phyloP scores from a whole-genome alignment of 2,797 vertebrate genomes.

The Gymnocypris eckloni region DNA sequence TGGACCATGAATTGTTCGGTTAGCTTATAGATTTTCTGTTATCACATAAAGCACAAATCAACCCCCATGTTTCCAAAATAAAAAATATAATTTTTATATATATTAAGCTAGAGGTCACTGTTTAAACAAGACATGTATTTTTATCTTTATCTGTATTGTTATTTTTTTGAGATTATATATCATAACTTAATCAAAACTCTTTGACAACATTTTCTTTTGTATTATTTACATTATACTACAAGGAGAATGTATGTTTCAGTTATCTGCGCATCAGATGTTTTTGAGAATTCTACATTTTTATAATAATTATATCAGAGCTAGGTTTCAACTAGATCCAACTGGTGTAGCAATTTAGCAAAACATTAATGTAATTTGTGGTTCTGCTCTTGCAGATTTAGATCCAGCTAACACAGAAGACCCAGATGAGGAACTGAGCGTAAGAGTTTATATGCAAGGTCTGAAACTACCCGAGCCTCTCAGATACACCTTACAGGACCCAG shows the following conservation, averaged over 20 bases:
- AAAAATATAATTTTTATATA: neutral
- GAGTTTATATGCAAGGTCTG: constrained; percentile 63
- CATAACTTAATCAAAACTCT: neutral
- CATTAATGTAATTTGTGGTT: neutral
- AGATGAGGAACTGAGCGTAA: constrained; percentile 62
- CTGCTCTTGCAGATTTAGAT: constrained; percentile 24
- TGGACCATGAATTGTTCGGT: constrained; percentile 68
- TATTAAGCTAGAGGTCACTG: constrained; percentile 16
- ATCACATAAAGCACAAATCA: neutral
- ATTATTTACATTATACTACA: neutral
- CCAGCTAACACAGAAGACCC: constrained; percentile 39
- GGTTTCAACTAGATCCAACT: neutral
- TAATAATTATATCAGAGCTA: neutral
- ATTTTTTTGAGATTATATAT: neutral
- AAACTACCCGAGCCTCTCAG: constrained; percentile 41
- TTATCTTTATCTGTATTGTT: neutral
- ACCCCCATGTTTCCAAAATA: neutral
- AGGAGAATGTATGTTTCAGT: neutral
- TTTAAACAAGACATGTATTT: neutral
- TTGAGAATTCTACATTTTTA: neutral
- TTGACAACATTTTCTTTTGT: neutral
- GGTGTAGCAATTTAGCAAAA: neutral
- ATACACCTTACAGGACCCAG: constrained; percentile 60
- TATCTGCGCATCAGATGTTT: neutral
- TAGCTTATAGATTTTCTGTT: constrained; percentile 28